These are phyloP conservation scores for Encarsia formosa DNA, from an alignment of 2,888 invertebrate genomes.

Conservation along the genomic window DNA sequence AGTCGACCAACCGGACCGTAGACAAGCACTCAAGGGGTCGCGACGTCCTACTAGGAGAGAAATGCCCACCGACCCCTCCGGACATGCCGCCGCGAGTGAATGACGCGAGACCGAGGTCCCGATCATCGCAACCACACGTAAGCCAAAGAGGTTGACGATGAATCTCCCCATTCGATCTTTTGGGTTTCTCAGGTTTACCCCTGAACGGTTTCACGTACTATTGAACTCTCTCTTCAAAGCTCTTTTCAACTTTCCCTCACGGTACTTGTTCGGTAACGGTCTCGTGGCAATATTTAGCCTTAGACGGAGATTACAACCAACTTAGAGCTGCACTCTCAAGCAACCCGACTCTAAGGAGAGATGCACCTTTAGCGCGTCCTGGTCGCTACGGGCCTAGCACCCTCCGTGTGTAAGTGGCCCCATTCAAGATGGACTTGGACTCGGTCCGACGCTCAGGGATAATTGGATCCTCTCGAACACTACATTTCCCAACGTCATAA, in stretches of 20 bases:
- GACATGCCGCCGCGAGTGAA: constrained; percentile 28
- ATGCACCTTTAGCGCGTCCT: constrained; percentile 51
- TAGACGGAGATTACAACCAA: constrained; percentile 57
- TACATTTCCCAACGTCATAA: constrained; percentile 52
- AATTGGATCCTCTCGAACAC: constrained; percentile 53
- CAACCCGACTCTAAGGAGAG: constrained; percentile 56
- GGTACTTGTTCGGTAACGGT: constrained; percentile 63
- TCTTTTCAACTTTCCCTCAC: constrained; percentile 70
- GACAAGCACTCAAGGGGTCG: constrained; percentile 55
- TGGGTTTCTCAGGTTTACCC: constrained; percentile 58
- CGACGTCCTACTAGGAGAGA: constrained; percentile 55
- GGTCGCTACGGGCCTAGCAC: constrained; percentile 54
- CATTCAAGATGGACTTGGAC: constrained; percentile 56
- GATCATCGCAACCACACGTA: constrained; percentile 24
- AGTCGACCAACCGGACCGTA: constrained; percentile 47
- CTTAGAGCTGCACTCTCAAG: constrained; percentile 59
- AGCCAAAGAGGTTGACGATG: constrained; percentile 33
- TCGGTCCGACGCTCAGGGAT: constrained; percentile 38
- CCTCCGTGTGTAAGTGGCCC: constrained; percentile 54
- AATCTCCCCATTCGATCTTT: constrained; percentile 50
- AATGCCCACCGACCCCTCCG: constrained; percentile 46
- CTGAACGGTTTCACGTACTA: constrained; percentile 54
- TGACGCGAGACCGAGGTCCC: constrained; percentile 35
- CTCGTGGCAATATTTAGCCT: constrained; percentile 58
- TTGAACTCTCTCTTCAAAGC: constrained; percentile 58